Conservation (phyloP, 2,113 vertebrate genomes). For the Syrrhaptes paradoxus region DNA sequence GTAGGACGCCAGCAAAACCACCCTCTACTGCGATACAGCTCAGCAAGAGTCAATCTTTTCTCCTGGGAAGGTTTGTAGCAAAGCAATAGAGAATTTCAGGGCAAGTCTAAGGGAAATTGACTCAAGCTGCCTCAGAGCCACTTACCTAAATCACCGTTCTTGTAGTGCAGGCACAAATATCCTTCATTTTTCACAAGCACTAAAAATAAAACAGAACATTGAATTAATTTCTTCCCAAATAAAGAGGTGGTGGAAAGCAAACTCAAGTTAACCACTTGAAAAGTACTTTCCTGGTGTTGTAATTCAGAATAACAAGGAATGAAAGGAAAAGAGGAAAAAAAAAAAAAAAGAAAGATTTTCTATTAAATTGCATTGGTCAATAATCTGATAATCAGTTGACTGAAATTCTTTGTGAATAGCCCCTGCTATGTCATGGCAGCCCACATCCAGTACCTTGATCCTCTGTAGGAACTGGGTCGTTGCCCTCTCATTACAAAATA, state of each 20-base stretch:
- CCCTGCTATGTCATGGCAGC: background rate
- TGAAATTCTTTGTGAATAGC: slow-evolving; percentile 4
- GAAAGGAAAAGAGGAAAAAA: background rate
- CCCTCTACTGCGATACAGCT: background rate
- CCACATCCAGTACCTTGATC: background rate
- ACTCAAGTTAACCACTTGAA: slow-evolving; percentile 34
- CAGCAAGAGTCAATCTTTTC: slow-evolving; percentile 30
- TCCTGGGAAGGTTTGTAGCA: background rate
- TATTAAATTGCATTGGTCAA: slow-evolving; percentile 3
- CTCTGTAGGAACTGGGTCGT: background rate
- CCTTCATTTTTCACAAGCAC: slow-evolving; percentile 46
- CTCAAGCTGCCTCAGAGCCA: slow-evolving; percentile 10
- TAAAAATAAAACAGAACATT: slow-evolving; percentile 34
- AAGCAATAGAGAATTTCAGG: slow-evolving; percentile 30
- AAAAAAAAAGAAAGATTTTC: background rate
- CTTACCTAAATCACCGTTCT: slow-evolving; percentile 52
- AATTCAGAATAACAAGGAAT: slow-evolving; percentile 25
- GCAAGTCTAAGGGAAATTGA: slow-evolving; percentile 36
- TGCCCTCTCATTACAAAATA: slow-evolving; percentile 13
- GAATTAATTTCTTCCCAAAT: slow-evolving; percentile 26
- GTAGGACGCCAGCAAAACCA: background rate
- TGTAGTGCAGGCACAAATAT: slow-evolving; percentile 28
- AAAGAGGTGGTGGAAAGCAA: slow-evolving; percentile 15
- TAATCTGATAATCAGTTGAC: background rate
- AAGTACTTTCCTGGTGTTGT: slow-evolving; percentile 9